A percentile compares a stretch with the other conserved stretches of the same genome.
phyloP scores from a whole-genome alignment of 1,140 invertebrate species.

The Vanessa atalanta region DNA sequence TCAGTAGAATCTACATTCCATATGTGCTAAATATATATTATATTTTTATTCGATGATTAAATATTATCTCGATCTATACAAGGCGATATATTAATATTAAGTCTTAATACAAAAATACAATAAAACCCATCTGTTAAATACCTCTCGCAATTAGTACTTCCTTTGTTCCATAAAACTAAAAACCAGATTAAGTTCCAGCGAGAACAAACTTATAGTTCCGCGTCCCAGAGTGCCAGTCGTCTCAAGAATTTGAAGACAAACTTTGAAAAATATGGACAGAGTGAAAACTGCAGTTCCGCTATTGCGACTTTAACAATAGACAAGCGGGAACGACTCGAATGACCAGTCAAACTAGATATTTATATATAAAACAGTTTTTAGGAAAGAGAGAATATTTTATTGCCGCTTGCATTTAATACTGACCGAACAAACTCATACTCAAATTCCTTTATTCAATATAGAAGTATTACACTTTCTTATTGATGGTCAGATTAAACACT shows the following conservation, averaged over 20 bases:
- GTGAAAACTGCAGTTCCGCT: neutral
- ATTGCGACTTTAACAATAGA: neutral
- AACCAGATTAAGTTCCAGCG: conserved; percentile 11
- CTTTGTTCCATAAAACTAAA: conserved; percentile 14
- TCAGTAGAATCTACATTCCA: no score
- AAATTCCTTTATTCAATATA: no score
- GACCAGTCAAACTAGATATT: neutral
- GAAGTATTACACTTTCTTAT: no score
- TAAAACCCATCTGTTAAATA: neutral
- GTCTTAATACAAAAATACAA: neutral
- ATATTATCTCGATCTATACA: no score
- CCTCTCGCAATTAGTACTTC: neutral
- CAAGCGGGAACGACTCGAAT: neutral
- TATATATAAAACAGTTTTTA: no score
- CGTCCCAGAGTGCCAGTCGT: neutral
- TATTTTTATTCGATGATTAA: no score
- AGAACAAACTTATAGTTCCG: conserved; percentile 7
- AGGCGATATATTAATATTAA: neutral
- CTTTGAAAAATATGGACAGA: conserved; percentile 18
- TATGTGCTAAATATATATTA: no score
- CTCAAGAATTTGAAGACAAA: conserved; percentile 8
- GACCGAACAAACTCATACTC: no score
- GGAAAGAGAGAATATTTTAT: no score
- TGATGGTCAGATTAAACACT: no score
- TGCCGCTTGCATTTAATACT: no score